Percentiles rank a stretch among this genome's conserved stretches.
phyloP scores from a whole-genome alignment of 2,113 vertebrate genomes.

The Poecile atricapillus region DNA sequence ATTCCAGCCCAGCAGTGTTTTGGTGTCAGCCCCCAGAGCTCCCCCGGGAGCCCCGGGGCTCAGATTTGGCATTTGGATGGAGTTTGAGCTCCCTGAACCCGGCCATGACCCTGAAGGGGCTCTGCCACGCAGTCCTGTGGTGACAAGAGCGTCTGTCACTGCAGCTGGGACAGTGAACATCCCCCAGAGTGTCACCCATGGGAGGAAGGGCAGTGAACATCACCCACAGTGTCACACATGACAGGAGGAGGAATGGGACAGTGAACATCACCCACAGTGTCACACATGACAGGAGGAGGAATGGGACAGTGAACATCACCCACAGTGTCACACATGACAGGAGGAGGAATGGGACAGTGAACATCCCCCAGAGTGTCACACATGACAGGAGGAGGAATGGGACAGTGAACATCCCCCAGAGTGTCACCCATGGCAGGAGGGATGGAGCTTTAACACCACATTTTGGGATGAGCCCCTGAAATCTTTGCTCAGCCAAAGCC shows the following conservation, averaged over 20 bases:
- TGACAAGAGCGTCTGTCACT: neutral
- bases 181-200: neutral
- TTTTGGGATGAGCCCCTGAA: neutral
- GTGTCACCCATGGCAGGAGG: neutral
- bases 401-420: accelerated
- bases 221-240: neutral
- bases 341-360: accelerated
- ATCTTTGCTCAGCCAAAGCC: neutral
- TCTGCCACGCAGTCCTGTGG: neutral
- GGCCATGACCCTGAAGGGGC: neutral
- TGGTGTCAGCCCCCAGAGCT: neutral
- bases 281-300: too few relatives aligned
- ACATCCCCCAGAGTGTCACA: too few relatives aligned
- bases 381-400: too few relatives aligned
- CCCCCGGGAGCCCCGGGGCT: neutral
- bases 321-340: too few relatives aligned
- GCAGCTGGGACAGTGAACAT: accelerated
- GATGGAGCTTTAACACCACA: accelerated
- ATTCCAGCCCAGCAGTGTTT: constrained; percentile 23
- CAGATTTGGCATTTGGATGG: neutral
- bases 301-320: accelerated
- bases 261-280: too few relatives aligned
- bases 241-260: neutral
- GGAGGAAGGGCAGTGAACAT: too few relatives aligned
- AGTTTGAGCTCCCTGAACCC: neutral